Percentiles rank a stretch among this genome's conserved stretches.
These are phyloP conservation scores for Pachyuromys duprasi DNA, from an alignment of 2,797 vertebrate species.

Conservation along the genomic window DNA sequence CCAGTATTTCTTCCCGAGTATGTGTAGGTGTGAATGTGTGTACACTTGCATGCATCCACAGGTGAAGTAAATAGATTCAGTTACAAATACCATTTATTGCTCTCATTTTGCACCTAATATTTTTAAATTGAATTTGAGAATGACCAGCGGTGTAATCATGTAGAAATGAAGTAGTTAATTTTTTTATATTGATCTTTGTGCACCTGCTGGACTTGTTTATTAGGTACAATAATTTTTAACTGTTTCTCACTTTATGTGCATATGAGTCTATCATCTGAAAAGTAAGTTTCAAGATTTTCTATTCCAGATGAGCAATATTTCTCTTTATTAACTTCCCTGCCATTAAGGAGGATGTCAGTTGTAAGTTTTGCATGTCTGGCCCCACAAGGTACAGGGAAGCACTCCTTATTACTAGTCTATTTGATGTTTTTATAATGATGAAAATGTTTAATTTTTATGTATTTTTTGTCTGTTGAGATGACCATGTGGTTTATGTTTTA, in stretches of 20 bases:
- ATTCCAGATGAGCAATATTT: neutral
- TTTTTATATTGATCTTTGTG: neutral
- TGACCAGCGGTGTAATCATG: neutral
- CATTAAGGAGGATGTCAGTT: neutral
- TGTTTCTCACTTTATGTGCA: neutral
- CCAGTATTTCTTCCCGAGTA: rapidly evolving
- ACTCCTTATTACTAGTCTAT: neutral
- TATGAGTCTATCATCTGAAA: neutral
- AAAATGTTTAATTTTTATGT: neutral
- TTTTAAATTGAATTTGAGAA: neutral
- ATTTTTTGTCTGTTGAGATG: neutral
- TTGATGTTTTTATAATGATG: neutral
- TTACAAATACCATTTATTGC: neutral
- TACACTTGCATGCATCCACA: rapidly evolving
- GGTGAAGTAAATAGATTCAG: rapidly evolving
- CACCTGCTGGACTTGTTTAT: neutral
- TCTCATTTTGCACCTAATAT: neutral
- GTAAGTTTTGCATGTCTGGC: neutral
- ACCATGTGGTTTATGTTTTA: neutral
- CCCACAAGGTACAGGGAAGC: neutral
- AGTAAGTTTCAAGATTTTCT: neutral
- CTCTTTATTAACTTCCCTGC: neutral
- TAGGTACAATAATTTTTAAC: neutral
- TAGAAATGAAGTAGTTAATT: neutral
- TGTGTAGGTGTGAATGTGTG: rapidly evolving